Percentiles rank a stretch among this genome's conserved stretches.
Evolutionary conservation across 2,797 vertebrate genomes (phyloP).

Genomic region (Acrossocheilus wenchowensis): DNA sequence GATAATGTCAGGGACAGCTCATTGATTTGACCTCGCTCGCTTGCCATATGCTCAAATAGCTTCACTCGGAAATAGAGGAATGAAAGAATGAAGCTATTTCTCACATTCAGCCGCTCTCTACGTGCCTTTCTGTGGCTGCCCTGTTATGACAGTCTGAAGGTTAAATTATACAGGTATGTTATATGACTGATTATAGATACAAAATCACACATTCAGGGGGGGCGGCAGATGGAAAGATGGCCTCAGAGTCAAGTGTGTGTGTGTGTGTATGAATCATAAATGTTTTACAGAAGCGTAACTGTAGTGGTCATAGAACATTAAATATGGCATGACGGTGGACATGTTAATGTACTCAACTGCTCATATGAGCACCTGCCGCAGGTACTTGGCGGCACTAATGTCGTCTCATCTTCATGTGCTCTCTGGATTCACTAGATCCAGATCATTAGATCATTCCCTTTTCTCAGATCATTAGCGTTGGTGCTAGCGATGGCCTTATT

Average conservation of each 20-base stretch:
- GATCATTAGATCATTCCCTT: not conserved
- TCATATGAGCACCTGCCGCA: constrained; percentile 53
- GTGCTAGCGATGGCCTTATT: constrained; percentile 32
- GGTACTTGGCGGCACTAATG: constrained; percentile 56
- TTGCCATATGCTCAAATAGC: constrained; percentile 30
- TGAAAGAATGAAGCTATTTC: constrained; percentile 17
- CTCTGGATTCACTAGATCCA: constrained; percentile 15
- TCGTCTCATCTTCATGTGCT: constrained; percentile 43
- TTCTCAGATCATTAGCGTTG: constrained; percentile 54
- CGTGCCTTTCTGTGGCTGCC: not conserved
- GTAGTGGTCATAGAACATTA: constrained; percentile 61
- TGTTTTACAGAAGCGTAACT: constrained; percentile 17
- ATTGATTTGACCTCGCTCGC: constrained; percentile 53
- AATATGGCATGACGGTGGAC: constrained; percentile 44
- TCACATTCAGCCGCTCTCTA: constrained; percentile 18
- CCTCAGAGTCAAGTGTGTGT: constrained; percentile 57
- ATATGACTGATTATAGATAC: constrained; percentile 13
- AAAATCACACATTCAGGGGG: not conserved
- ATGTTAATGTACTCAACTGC: constrained; percentile 48
- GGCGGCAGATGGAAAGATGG: not conserved
- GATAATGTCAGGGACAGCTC: constrained; percentile 53
- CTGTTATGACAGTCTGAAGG: constrained; percentile 28
- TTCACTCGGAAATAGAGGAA: constrained; percentile 36
- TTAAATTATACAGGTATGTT: constrained; percentile 7
- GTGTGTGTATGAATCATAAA: constrained; percentile 29